phyloP scores from a whole-genome alignment of 2,797 vertebrate genomes.

The Eulemur rubriventer region DNA sequence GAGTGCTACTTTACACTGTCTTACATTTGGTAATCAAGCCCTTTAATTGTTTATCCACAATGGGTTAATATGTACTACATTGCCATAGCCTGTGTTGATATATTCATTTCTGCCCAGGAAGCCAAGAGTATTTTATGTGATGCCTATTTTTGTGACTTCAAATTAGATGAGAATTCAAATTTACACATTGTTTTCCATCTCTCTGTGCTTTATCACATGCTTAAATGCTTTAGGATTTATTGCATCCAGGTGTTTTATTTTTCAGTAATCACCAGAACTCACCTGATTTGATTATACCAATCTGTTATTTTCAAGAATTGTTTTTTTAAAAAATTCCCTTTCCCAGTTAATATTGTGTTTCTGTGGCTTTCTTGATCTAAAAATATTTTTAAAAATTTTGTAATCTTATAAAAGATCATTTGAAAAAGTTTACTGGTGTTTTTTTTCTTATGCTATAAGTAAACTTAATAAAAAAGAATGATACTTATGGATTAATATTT shows the following conservation, averaged over 20 bases:
- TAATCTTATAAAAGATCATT: constrained; percentile 5
- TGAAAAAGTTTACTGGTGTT: not conserved
- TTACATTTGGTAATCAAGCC: not conserved
- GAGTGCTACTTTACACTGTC: not conserved
- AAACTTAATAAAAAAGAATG: constrained; percentile 22
- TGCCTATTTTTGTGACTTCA: constrained; percentile 19
- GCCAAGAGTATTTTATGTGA: not conserved
- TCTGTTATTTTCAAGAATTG: constrained; percentile 43
- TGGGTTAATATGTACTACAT: not conserved
- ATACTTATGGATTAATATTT: constrained; percentile 53
- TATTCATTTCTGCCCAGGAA: constrained; percentile 13
- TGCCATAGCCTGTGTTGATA: not conserved
- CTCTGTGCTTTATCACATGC: not conserved
- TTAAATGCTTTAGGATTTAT: constrained; percentile 38
- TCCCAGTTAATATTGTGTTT: not conserved
- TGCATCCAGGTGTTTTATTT: constrained; percentile 42
- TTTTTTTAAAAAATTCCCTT: not conserved
- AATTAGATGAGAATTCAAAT: constrained; percentile 41
- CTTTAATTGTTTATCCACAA: not conserved
- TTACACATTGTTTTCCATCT: not conserved
- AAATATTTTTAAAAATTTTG: constrained; percentile 30
- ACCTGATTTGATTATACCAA: constrained; percentile 20
- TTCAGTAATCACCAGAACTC: not conserved
- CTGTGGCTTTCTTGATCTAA: not conserved
- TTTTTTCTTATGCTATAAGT: not conserved